These are phyloP conservation scores for Philopedon plagiatum DNA, from an alignment of 2,888 invertebrate species.

Conservation along the genomic window DNA sequence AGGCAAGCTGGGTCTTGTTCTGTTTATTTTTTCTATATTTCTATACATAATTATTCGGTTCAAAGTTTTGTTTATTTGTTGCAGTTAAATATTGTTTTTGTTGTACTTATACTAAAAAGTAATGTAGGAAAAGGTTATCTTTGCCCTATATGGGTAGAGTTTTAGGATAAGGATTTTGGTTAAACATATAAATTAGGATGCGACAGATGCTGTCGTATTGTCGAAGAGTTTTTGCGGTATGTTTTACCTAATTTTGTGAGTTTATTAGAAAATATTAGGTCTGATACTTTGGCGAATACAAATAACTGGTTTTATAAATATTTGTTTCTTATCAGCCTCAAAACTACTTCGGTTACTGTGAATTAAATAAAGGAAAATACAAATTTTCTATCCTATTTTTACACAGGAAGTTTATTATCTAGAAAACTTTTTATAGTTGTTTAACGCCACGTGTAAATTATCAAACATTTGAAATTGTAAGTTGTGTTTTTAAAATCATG, in stretches of 20 bases:
- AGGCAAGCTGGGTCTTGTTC: conserved; percentile 30
- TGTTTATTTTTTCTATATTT: conserved; percentile 40
- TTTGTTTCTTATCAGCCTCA: no score
- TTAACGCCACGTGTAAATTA: no score
- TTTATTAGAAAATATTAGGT: no score
- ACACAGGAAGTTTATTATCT: no score
- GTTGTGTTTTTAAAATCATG: no score
- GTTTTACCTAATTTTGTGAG: not conserved
- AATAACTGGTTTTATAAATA: no score
- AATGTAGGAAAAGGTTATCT: conserved; percentile 43
- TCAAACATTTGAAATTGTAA: no score
- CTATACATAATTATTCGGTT: conserved; percentile 30
- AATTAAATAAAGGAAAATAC: no score
- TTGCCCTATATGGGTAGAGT: conserved; percentile 8
- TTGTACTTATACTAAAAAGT: conserved; percentile 43
- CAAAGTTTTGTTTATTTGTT: conserved; percentile 45
- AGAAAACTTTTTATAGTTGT: no score
- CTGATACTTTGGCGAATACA: no score
- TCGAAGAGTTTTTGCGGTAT: conserved; percentile 3
- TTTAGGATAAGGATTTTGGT: conserved; percentile 36
- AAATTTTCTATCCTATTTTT: no score
- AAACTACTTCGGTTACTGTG: no score
- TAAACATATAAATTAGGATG: conserved; percentile 11
- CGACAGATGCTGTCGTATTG: not conserved
- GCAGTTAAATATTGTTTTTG: conserved; percentile 44